A percentile compares a stretch with the other conserved stretches of the same genome.
phyloP scores from a whole-genome alignment of 2,888 invertebrate species.

The Conus canariensis region DNA sequence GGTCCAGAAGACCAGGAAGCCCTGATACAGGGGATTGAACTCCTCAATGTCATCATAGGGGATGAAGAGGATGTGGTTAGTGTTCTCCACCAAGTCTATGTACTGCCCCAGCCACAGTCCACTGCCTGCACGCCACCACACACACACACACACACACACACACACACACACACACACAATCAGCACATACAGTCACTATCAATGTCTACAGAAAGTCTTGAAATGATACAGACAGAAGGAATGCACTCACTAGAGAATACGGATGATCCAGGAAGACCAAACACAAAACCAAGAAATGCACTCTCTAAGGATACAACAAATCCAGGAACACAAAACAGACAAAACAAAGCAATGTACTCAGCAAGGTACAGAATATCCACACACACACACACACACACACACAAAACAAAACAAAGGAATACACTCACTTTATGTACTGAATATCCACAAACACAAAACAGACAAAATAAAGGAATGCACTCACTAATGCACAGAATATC shows the following conservation, averaged over 20 bases:
- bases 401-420: no score
- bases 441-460: no score
- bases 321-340: no score
- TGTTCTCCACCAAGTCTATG: slow-evolving; percentile 58
- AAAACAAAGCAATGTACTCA: no score
- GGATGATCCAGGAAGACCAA: not conserved
- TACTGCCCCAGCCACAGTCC: slow-evolving; percentile 87
- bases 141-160: not conserved
- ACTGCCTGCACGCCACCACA: slow-evolving; percentile 67
- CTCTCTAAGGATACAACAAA: no score
- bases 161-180: not conserved
- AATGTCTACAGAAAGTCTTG: not conserved
- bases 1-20: slow-evolving; percentile 94
- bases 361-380: no score
- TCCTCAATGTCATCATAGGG: slow-evolving; percentile 64
- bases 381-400: no score
- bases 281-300: no score
- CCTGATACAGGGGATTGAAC: slow-evolving; percentile 82
- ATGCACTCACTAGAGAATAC: not conserved
- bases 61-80: slow-evolving; percentile 66
- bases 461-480: no score
- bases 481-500: no score
- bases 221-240: not conserved
- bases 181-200: not conserved
- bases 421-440: no score